phyloP scores from a whole-genome alignment of 2,888 invertebrate genomes.

The Plebejus melissa region DNA sequence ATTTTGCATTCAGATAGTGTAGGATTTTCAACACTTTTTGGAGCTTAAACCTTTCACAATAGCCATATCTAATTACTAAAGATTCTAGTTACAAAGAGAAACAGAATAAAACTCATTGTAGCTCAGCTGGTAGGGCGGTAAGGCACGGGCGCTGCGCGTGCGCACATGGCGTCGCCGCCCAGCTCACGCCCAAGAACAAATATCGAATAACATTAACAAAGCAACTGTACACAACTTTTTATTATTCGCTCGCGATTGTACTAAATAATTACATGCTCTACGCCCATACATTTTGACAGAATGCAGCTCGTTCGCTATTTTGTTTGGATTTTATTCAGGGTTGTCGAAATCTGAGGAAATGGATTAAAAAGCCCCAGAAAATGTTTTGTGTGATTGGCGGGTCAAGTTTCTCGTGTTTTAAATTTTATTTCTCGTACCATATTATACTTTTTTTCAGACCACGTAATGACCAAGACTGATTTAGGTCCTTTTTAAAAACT shows the following conservation, averaged over 20 bases:
- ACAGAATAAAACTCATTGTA: conserved; percentile 18
- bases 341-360: background rate
- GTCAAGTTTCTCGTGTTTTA: background rate
- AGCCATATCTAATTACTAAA: conserved; percentile 7
- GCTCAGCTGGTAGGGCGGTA: conserved; percentile 32
- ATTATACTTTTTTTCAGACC: too few species aligned
- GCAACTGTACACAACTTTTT: conserved; percentile 30
- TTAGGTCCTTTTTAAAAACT: too few species aligned
- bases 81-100: conserved; percentile 12
- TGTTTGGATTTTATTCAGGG: background rate
- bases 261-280: conserved; percentile 33
- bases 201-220: conserved; percentile 45
- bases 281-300: conserved; percentile 37
- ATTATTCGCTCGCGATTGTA: conserved; percentile 22
- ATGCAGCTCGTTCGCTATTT: conserved; percentile 1
- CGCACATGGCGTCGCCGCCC: conserved; percentile 59
- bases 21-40: too few species aligned
- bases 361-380: background rate
- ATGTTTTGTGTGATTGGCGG: background rate
- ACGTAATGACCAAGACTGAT: too few species aligned
- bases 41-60: background rate
- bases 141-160: conserved; percentile 49
- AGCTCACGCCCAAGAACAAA: conserved; percentile 55
- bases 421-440: too few species aligned
- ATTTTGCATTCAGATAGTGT: too few species aligned